A percentile compares a stretch with the other conserved stretches of the same genome.
Evolutionary conservation across 1,140 invertebrate genomes (phyloP).

Genomic region (Whitmania pigra): DNA sequence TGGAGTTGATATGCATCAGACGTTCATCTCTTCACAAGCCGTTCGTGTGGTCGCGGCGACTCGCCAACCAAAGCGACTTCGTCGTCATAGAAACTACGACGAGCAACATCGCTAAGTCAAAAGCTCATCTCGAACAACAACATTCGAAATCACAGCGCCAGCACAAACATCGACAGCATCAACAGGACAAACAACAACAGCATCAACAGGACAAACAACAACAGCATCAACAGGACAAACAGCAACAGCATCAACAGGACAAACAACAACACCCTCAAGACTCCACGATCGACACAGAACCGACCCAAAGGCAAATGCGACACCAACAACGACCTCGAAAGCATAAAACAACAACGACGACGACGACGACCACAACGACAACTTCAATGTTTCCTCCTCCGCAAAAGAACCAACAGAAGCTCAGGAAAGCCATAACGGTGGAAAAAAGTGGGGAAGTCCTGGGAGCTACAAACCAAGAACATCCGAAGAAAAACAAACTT

Average conservation of each 20-base stretch:
- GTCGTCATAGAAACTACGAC: background rate
- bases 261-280: background rate
- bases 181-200: background rate
- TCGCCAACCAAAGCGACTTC: background rate
- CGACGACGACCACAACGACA: background rate
- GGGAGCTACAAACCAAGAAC: too few species aligned
- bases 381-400: background rate
- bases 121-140: background rate
- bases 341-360: too few species aligned
- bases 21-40: background rate
- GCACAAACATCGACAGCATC: background rate
- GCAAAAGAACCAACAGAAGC: background rate
- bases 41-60: background rate
- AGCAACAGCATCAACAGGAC: background rate
- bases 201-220: background rate
- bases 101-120: background rate
- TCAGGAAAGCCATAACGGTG: too few species aligned
- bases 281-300: background rate
- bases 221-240: background rate
- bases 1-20: background rate
- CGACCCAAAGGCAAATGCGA: background rate
- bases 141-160: background rate
- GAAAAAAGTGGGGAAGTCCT: too few species aligned
- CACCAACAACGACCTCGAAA: conserved; percentile 1
- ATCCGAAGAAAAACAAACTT: background rate